These are phyloP conservation scores for Zaprionus tsacasi DNA, from an alignment of 1,140 invertebrate genomes.

Conservation along the genomic window DNA sequence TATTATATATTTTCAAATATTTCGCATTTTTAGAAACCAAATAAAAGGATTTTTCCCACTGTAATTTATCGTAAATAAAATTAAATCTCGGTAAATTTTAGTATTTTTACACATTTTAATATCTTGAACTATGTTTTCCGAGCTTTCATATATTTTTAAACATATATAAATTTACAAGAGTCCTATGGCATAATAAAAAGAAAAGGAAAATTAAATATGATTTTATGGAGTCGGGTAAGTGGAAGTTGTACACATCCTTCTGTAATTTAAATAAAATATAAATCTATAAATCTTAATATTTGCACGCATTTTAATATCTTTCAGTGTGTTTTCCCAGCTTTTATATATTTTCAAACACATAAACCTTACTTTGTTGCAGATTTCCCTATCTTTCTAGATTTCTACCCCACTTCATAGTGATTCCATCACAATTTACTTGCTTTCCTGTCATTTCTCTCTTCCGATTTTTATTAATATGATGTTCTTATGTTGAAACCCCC, in stretches of 20 bases:
- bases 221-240: background rate
- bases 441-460: constrained; percentile 5
- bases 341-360: background rate
- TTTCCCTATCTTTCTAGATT: background rate
- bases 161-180: background rate
- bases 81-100: no score
- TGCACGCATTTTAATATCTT: background rate
- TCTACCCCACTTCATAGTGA: background rate
- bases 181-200: background rate
- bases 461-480: constrained; percentile 57
- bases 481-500: background rate
- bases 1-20: background rate
- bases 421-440: constrained; percentile 16
- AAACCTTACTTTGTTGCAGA: background rate
- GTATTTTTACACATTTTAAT: no score
- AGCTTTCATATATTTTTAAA: background rate
- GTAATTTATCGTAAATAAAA: background rate
- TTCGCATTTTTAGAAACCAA: no score
- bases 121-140: background rate
- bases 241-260: background rate
- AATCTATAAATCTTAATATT: no score
- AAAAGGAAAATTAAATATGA: background rate
- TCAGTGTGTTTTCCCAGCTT: no score
- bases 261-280: background rate
- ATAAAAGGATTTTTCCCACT: no score